Evolutionary conservation across 2,113 vertebrate genomes (phyloP).

Genomic region (Pyrgilauda ruficollis): DNA sequence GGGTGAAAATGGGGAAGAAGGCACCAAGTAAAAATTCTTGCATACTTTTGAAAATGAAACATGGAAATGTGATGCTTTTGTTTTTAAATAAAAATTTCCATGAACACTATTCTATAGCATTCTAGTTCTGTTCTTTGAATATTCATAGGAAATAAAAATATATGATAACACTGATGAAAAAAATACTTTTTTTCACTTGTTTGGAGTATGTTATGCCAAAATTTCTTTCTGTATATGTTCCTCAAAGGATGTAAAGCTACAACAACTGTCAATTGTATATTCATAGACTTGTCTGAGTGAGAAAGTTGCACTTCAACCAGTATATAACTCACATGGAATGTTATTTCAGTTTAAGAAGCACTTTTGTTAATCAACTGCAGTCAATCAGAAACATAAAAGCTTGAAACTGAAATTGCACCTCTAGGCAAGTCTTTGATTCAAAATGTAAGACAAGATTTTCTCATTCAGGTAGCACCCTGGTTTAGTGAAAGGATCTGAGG

Average conservation of each 20-base stretch:
- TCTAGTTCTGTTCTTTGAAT: not conserved
- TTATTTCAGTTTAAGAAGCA: not conserved
- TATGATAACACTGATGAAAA: not conserved
- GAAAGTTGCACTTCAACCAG: not conserved
- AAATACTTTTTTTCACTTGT: not conserved
- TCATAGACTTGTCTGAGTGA: not conserved
- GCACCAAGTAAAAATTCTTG: not conserved
- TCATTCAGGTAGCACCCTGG: not conserved
- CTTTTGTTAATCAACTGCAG: not conserved
- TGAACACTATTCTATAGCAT: not conserved
- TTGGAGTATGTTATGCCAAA: not conserved
- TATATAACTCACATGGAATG: not conserved
- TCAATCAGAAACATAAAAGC: not conserved
- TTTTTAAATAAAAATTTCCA: not conserved
- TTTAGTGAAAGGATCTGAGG: not conserved
- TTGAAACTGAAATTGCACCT: not conserved
- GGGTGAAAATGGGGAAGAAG: accelerated
- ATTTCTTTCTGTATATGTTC: not conserved
- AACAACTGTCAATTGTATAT: not conserved
- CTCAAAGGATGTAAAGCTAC: not conserved
- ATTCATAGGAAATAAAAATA: not conserved
- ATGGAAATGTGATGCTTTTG: not conserved
- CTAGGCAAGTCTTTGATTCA: not conserved
- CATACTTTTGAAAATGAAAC: not conserved
- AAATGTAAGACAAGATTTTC: not conserved